A percentile compares a stretch with the other conserved stretches of the same genome.
Conservation (phyloP, 2,797 vertebrate genomes). For the Danionella dracula region DNA sequence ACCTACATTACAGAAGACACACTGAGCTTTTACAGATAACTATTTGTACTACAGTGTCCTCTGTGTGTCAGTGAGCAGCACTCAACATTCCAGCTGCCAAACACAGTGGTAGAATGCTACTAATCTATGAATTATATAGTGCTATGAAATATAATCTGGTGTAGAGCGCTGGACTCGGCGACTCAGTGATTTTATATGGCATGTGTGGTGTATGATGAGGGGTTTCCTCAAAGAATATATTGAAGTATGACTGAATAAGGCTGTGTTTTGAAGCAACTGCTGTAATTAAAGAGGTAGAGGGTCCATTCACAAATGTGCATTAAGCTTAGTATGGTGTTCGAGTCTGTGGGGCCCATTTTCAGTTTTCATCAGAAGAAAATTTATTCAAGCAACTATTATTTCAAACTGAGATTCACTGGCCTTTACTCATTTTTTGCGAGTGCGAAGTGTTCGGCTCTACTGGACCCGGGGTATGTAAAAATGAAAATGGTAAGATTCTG, state of each 20-base stretch:
- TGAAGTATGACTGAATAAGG: conserved; percentile 12
- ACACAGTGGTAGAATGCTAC: conserved; percentile 26
- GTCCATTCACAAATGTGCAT: no score
- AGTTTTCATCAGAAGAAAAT: no score
- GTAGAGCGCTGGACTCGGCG: conserved; percentile 8
- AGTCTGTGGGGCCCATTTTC: no score
- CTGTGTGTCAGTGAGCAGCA: neutral
- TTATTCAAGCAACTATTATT: no score
- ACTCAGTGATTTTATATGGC: neutral
- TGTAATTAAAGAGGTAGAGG: conserved; percentile 5
- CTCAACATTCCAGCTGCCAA: conserved; percentile 30
- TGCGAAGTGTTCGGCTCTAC: no score
- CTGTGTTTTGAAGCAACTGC: conserved; percentile 19
- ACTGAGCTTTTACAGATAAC: conserved; percentile 18
- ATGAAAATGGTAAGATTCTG: no score
- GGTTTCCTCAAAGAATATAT: conserved; percentile 24
- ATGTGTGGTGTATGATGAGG: conserved; percentile 1
- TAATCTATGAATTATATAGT: conserved; percentile 31
- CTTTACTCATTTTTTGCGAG: no score
- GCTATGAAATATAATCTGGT: conserved; percentile 38
- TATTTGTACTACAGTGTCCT: conserved; percentile 20
- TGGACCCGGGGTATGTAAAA: no score
- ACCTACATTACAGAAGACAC: conserved; percentile 22
- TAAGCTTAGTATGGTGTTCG: no score
- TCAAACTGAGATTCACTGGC: no score